phyloP scores from a whole-genome alignment of 2,113 vertebrate genomes.

The Sturnus vulgaris region DNA sequence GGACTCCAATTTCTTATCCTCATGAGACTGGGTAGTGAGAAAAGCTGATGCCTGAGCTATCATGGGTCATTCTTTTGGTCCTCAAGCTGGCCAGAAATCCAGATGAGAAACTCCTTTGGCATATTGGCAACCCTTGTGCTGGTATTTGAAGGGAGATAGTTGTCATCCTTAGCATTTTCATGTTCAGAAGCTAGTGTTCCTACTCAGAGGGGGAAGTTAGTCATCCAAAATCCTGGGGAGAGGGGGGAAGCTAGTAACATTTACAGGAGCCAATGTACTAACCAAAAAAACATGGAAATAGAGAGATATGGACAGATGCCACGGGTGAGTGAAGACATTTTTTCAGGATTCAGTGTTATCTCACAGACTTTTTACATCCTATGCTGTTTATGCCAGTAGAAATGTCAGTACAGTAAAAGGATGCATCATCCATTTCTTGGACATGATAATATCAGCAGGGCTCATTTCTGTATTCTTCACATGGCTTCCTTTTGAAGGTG shows the following conservation, averaged over 20 bases:
- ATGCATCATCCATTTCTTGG: background rate
- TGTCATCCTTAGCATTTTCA: background rate
- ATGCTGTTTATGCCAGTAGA: background rate
- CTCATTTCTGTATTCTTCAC: background rate
- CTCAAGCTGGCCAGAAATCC: background rate
- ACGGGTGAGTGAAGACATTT: background rate
- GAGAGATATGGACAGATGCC: background rate
- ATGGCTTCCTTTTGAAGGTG: background rate
- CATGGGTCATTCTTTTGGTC: background rate
- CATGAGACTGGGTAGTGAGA: background rate
- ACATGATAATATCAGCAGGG: background rate
- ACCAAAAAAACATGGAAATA: background rate
- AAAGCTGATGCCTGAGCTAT: background rate
- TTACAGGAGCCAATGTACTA: background rate
- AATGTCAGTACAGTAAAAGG: constrained; percentile 4
- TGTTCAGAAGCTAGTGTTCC: background rate
- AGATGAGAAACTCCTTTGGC: background rate
- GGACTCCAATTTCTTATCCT: background rate
- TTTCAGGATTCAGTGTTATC: background rate
- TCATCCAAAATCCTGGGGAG: background rate
- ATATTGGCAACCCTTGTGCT: background rate
- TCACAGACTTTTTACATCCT: background rate
- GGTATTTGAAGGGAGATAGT: background rate
- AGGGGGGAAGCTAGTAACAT: background rate
- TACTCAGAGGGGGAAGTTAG: background rate